A percentile compares a stretch with the other conserved stretches of the same genome.
Conservation (phyloP, 2,888 invertebrate genomes). For the Lycia hirtaria region DNA sequence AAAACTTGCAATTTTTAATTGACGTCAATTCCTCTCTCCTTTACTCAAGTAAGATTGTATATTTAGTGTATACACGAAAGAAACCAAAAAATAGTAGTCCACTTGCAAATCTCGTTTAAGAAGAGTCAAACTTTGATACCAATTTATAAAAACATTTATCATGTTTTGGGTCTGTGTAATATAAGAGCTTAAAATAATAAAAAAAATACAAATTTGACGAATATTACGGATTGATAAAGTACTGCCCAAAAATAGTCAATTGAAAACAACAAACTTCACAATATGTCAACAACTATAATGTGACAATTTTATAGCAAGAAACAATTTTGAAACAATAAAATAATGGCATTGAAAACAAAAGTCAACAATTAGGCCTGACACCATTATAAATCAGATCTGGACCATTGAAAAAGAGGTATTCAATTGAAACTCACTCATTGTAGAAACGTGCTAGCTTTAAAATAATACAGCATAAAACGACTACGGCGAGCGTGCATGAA, state of each 20-base stretch:
- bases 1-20: too few species aligned
- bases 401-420: constrained; percentile 83
- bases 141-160: too few species aligned
- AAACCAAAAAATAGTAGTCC: too few species aligned
- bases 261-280: background rate
- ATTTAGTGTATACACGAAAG: background rate
- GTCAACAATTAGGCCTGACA: constrained; percentile 73
- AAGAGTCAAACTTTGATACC: too few species aligned
- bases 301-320: background rate
- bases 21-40: background rate
- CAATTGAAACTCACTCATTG: constrained; percentile 67
- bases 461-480: constrained; percentile 42
- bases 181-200: too few species aligned
- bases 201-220: too few species aligned
- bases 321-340: constrained; percentile 29
- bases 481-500: constrained; percentile 54
- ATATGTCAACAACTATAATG: background rate
- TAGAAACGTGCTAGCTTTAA: constrained; percentile 51
- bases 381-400: constrained; percentile 66
- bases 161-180: too few species aligned
- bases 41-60: background rate
- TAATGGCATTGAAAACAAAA: constrained; percentile 78
- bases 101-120: too few species aligned
- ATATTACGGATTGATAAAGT: too few species aligned
- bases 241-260: background rate